These are phyloP conservation scores for Thera obeliscata DNA, from an alignment of 2,888 invertebrate genomes.

Conservation along the genomic window DNA sequence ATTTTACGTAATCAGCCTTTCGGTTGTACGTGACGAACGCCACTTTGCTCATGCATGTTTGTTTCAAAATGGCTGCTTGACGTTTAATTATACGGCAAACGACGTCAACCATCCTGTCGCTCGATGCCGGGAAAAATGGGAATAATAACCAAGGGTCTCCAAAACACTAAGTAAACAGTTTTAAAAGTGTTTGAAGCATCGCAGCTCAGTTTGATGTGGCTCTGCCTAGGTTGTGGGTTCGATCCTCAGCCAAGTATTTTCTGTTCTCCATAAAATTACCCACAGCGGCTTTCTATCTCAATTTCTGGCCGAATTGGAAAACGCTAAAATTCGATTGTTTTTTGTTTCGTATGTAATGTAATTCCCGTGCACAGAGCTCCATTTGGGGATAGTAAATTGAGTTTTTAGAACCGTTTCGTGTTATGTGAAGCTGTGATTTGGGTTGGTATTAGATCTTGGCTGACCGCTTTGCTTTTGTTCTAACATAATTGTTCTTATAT, in stretches of 20 bases:
- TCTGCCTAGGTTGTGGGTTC: too few species aligned
- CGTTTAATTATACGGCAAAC: conserved; percentile 71
- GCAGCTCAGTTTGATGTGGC: too few species aligned
- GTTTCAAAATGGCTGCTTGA: conserved; percentile 68
- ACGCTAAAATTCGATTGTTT: conserved; percentile 46
- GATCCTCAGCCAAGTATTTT: too few species aligned
- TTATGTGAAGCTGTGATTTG: conserved; percentile 39
- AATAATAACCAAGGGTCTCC: conserved; percentile 13
- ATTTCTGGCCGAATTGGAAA: conserved; percentile 48
- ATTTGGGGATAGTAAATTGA: conserved; percentile 53
- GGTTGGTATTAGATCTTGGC: conserved; percentile 22
- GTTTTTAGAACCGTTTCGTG: conserved; percentile 40
- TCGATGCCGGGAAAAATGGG: conserved; percentile 43
- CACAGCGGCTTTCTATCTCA: conserved; percentile 35
- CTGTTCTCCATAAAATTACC: conserved; percentile 14
- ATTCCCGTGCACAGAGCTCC: conserved; percentile 43
- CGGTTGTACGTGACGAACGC: conserved; percentile 35
- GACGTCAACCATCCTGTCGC: conserved; percentile 36
- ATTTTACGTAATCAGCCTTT: background rate
- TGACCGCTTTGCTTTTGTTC: background rate
- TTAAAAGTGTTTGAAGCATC: too few species aligned
- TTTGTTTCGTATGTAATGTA: conserved; percentile 46
- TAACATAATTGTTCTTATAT: background rate
- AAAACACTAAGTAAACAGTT: too few species aligned
- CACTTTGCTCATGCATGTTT: conserved; percentile 55